phyloP scores from a whole-genome alignment of 2,797 vertebrate genomes.

The Hirundo rustica region DNA sequence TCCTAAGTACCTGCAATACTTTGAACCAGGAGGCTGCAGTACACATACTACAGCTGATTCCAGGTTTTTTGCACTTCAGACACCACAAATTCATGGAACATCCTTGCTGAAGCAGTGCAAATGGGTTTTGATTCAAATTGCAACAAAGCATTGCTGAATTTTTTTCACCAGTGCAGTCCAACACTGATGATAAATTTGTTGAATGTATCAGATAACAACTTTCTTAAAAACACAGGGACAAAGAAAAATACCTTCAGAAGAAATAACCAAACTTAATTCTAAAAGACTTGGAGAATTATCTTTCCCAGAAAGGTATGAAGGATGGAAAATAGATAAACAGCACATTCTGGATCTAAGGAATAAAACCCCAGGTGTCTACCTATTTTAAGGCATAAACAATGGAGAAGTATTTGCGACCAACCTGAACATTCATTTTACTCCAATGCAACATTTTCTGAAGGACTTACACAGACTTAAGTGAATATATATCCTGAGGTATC shows the following conservation, averaged over 20 bases:
- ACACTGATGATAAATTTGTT: neutral
- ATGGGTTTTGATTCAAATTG: neutral
- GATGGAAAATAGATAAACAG: neutral
- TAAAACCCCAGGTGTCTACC: neutral
- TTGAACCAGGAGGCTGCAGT: neutral
- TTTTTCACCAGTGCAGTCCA: neutral
- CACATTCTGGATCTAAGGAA: neutral
- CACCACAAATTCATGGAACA: neutral
- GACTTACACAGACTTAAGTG: neutral
- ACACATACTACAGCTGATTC: neutral
- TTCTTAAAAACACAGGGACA: neutral
- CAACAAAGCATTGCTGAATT: neutral
- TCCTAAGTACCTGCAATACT: neutral
- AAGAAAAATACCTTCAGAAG: neutral
- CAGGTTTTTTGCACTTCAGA: neutral
- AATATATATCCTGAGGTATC: neutral
- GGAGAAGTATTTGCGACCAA: neutral
- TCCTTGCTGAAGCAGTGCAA: neutral
- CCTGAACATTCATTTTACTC: conserved; percentile 10
- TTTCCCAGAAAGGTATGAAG: neutral
- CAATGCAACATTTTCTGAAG: neutral
- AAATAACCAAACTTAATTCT: neutral
- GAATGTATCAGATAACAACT: neutral
- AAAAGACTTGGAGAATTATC: neutral
- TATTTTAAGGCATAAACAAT: neutral